Evolutionary conservation across 2,888 invertebrate species (phyloP), one percentile per base, ranked within the genome.

Genomic region (Drosophila hamatofila): DNA sequence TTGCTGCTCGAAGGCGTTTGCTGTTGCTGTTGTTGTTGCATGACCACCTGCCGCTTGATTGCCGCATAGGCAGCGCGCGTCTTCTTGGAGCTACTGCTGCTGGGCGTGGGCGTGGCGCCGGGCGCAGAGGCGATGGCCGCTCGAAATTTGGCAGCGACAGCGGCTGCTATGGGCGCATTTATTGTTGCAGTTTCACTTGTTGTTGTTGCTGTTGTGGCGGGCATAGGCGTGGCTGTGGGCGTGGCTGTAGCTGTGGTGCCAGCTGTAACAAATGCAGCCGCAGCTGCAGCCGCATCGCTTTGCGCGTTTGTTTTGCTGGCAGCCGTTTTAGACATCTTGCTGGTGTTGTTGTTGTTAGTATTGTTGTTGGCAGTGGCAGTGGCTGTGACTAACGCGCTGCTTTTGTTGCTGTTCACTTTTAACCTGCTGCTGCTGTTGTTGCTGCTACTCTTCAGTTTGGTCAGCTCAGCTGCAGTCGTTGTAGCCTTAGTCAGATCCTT

Each of bases 261-360:
- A 76, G 80, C 82, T 58, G 80, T 75, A 59, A 83, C 72, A 30
- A 80, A 89, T 51, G 85, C 78, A 55, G 85, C 78, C 72, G 83
- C 77, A 67, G 83, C 73, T 14, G 35, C 35, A 16, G 39, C 39
- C 64, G 81, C 73, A 55, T 77, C 80, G 60, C 66, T 73, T 51
- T 75, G 72, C 49, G 70, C 66, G 56, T 58, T 70, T 68, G 68
- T 46, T 81, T 80, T 80, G 63, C 78, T 79, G 75, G 81, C 78
- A 81, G 83, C 75, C 64, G 80, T 87, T 88, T 88, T 92, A 63
- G 89, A 86, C 91, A 91, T 92, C 89, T 91, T 91, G 78, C 81
- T 83, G 82, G 81, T 88, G 81, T 84, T 74, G 57, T 60, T 89
- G 82, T 72, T 74, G 57, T 62, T 71, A 49, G 72, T 71, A 49